These are phyloP conservation scores for Trachythela sp. DNA, from an alignment of 64 coral and sea anemone genomes.

Conservation along the genomic window DNA sequence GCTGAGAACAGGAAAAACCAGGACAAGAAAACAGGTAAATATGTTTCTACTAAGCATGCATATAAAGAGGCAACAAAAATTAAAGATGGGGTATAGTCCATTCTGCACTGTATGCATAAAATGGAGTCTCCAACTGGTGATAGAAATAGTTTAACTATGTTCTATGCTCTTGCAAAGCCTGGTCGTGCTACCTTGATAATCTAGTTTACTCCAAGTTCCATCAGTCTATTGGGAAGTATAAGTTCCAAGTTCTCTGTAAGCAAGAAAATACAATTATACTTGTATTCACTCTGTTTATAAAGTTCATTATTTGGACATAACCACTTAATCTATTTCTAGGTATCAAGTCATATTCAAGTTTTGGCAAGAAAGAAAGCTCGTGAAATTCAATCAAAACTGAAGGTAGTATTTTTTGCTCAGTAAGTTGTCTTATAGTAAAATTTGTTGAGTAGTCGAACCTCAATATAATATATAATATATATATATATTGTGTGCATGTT, in stretches of 20 bases:
- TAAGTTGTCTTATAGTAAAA: background rate
- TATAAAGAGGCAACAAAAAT: too few relatives aligned
- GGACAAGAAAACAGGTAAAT: constrained; percentile 94
- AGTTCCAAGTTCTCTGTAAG: too few relatives aligned
- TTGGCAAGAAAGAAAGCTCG: constrained; percentile 97
- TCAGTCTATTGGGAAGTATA: too few relatives aligned
- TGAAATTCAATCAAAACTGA: constrained; percentile 95
- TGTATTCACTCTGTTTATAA: too few relatives aligned
- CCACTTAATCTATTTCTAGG: constrained; percentile 62
- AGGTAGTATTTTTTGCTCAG: constrained; percentile 49
- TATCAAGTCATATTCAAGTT: constrained; percentile 99
- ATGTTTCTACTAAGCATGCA: too few relatives aligned
- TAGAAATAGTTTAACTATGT: background rate
- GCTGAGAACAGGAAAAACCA: constrained; percentile 94
- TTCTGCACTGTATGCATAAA: too few relatives aligned
- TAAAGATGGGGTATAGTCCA: too few relatives aligned
- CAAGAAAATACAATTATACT: too few relatives aligned
- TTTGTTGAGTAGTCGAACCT: too few relatives aligned
- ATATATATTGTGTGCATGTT: background rate
- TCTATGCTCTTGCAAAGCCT: background rate
- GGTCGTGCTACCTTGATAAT: background rate
- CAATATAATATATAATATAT: too few relatives aligned
- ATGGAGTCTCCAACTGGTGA: too few relatives aligned
- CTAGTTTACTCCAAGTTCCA: background rate
- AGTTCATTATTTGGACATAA: background rate